phyloP scores from a whole-genome alignment of 2,888 invertebrate species.

The Tetropium fuscum region DNA sequence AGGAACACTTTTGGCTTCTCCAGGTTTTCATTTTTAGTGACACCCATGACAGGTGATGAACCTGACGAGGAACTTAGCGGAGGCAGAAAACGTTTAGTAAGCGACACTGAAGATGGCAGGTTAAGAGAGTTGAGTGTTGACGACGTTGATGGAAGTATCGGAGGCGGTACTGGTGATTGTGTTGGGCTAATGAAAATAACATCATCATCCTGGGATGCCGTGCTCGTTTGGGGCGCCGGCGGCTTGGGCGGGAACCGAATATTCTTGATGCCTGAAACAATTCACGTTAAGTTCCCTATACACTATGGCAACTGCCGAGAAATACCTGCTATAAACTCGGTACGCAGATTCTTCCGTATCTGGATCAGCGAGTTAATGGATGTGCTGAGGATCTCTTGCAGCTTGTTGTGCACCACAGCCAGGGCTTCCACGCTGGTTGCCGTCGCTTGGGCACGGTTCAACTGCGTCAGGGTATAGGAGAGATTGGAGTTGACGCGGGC shows the following conservation, averaged over 20 bases:
- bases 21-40: not conserved
- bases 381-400: slow-evolving; percentile 70
- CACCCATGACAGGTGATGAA: slow-evolving; percentile 1
- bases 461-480: slow-evolving; percentile 67
- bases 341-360: slow-evolving; percentile 69
- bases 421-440: slow-evolving; percentile 68
- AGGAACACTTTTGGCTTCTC: slow-evolving; percentile 41
- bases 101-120: slow-evolving; percentile 22
- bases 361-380: slow-evolving; percentile 70
- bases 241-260: slow-evolving; percentile 62
- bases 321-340: slow-evolving; percentile 68
- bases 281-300: too few species aligned
- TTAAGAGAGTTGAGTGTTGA: slow-evolving; percentile 24
- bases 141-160: slow-evolving; percentile 27
- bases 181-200: slow-evolving; percentile 67
- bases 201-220: slow-evolving; percentile 58
- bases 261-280: slow-evolving; percentile 55
- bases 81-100: not conserved
- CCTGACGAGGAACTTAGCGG: not conserved
- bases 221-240: slow-evolving; percentile 63
- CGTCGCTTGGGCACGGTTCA: slow-evolving; percentile 69
- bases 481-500: slow-evolving; percentile 71
- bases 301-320: not conserved
- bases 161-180: slow-evolving; percentile 32
- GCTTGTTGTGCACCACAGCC: slow-evolving; percentile 68